phyloP scores from a whole-genome alignment of 2,113 vertebrate species.

The Miniopterus natalensis region DNA sequence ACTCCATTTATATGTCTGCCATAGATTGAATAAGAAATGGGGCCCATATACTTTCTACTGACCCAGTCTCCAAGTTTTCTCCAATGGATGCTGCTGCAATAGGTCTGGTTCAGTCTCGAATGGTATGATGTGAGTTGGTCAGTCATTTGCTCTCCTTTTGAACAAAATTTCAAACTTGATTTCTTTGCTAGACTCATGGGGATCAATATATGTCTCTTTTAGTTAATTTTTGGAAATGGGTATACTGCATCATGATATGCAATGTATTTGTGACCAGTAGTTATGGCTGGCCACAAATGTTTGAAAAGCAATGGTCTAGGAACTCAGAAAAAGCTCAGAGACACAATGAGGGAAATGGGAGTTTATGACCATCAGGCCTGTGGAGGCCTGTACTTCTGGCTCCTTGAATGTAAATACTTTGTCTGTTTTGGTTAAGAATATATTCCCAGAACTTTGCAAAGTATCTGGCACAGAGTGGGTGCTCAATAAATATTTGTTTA shows the following conservation, averaged over 20 bases:
- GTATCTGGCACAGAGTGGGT: not conserved
- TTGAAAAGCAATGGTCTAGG: slow-evolving; percentile 13
- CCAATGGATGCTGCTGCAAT: not conserved
- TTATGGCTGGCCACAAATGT: not conserved
- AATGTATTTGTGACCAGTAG: not conserved
- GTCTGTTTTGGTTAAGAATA: slow-evolving; percentile 14
- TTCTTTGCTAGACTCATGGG: not conserved
- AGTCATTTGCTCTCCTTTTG: not conserved
- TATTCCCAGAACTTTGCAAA: not conserved
- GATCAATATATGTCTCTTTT: not conserved
- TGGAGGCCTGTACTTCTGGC: not conserved
- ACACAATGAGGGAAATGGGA: not conserved
- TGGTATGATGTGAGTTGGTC: not conserved
- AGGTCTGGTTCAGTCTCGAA: not conserved
- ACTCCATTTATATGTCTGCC: not conserved
- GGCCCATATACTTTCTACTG: too few relatives aligned
- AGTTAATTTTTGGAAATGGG: not conserved
- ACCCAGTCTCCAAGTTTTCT: not conserved
- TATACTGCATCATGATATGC: not conserved
- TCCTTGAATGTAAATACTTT: not conserved
- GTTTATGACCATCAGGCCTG: not conserved
- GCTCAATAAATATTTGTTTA: not conserved
- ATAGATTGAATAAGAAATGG: not conserved
- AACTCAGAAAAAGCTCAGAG: not conserved
- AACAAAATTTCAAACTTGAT: not conserved